Percentiles rank a stretch among this genome's conserved stretches.
Evolutionary conservation across 1,140 invertebrate species (phyloP).

Genomic region (Drosophila biarmipes): DNA sequence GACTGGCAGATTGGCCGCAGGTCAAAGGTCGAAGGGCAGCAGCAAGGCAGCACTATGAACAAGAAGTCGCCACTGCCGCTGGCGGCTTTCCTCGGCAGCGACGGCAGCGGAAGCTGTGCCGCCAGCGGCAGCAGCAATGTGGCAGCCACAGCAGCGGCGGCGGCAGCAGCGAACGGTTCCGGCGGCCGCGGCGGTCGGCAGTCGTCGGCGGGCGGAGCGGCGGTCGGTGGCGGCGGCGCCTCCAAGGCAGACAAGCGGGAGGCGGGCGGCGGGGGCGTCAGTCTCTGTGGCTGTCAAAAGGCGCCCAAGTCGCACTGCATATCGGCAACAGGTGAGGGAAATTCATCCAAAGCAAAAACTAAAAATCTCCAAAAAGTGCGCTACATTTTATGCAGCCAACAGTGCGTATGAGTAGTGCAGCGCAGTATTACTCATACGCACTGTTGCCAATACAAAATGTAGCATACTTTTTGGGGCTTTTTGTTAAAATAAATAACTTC

Average conservation of each 20-base stretch:
- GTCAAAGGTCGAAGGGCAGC: not conserved
- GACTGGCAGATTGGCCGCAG: conserved; percentile 13
- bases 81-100: conserved; percentile 62
- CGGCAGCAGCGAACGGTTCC: conserved; percentile 27
- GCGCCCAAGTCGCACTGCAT: conserved; percentile 84
- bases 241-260: conserved; percentile 60
- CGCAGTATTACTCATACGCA: conserved; percentile 9
- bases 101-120: conserved; percentile 33
- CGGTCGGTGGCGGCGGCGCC: conserved; percentile 13
- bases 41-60: conserved; percentile 55
- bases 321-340: conserved; percentile 81
- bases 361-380: not conserved
- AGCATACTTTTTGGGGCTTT: too few species aligned
- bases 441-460: too few species aligned
- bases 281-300: conserved; percentile 77
- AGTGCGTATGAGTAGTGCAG: not conserved
- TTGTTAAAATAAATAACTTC: too few species aligned
- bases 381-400: not conserved
- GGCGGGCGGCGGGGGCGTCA: conserved; percentile 25
- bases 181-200: conserved; percentile 12
- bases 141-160: conserved; percentile 28
- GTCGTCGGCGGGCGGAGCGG: conserved; percentile 32
- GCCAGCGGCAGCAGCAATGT: conserved; percentile 38
- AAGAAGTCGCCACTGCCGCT: conserved; percentile 77
- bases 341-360: not conserved